Base-by-base conservation (phyloP, 2,888 invertebrate species). In the Erebia ligea region DNA sequence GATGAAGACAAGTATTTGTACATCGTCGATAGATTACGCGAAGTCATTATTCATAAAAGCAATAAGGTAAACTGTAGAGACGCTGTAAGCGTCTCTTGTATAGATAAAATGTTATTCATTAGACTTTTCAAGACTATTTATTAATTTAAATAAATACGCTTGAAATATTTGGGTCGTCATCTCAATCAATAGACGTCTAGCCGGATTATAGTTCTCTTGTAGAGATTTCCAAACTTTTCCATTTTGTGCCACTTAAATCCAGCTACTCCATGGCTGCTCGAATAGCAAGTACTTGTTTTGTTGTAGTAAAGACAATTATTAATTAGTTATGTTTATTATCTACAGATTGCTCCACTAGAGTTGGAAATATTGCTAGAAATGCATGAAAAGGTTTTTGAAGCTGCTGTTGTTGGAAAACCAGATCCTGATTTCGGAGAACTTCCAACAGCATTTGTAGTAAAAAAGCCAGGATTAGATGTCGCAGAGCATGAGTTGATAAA, bases 331-430 rank as follows among this genome's bases (percentile, higher is more conserved):
- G 11, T 13, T 45, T 45, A n/a, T 34, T 52, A 48, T 52, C 69
- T 56, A 68, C 3, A 95, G 95, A 93, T 95, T n/a, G 95, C 97
- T 1, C 98, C 98, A 10, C 95, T 98, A 3, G 98, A 98, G 87
- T 87, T 98, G 67, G 98, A 98, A 89, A 95, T 95, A 1, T 82
- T 98, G 64, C 87, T 98, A 5, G 89, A 96, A 25, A 64, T 72
- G 17, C 74, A 97, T 85, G 95, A 96, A 1, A 94, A 92, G 67
- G 95, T 98, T 2, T 91, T 92, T 66, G 98, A 98, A 81, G 96
- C 95, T 0, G 97, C 96, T 9, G 98, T 98, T 1, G 94, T 97
- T 75, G 98, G 97, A 1, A 88, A 95, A 71, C 95, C 96, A 0
- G 94, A 96, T 78, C 95, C 95, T 72, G 87, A 85, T 57, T 94